Conservation (phyloP, 1,140 invertebrate species). For the Harpegnathos saltator region DNA sequence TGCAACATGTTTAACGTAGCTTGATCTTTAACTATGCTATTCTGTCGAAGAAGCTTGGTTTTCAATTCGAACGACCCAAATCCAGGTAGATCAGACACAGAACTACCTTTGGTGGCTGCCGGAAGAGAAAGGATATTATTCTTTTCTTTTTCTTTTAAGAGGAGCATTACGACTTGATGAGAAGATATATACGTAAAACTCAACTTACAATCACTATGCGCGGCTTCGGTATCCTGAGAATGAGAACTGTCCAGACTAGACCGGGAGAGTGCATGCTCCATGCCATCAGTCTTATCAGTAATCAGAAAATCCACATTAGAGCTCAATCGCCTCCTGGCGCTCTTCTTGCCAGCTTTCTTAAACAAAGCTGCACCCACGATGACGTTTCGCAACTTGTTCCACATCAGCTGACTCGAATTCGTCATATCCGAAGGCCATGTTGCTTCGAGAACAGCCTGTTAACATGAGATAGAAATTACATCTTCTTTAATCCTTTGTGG, state of each 20-base stretch:
- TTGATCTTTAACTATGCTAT: constrained; percentile 84
- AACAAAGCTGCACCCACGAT: constrained; percentile 96
- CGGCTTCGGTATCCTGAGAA: constrained; percentile 83
- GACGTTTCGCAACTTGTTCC: constrained; percentile 97
- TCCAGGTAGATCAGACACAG: constrained; percentile 83
- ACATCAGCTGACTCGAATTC: constrained; percentile 93
- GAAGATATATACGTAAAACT: not conserved
- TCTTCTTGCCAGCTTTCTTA: constrained; percentile 89
- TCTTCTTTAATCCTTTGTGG: too few species aligned
- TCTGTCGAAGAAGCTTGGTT: constrained; percentile 81
- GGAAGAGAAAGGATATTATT: constrained; percentile 45
- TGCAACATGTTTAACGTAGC: constrained; percentile 76
- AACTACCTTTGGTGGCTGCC: constrained; percentile 82
- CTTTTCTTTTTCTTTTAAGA: too few species aligned
- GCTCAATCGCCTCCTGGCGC: constrained; percentile 85
- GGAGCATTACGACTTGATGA: not conserved
- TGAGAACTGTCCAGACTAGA: constrained; percentile 84
- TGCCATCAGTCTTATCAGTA: constrained; percentile 79
- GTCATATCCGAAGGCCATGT: constrained; percentile 96
- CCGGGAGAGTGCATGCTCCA: constrained; percentile 83
- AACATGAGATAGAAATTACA: not conserved
- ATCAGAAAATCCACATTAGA: constrained; percentile 79
- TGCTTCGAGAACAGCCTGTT: constrained; percentile 94
- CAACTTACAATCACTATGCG: constrained; percentile 81
- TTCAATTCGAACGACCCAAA: constrained; percentile 82